A percentile compares a stretch with the other conserved stretches of the same genome.
phyloP scores from a whole-genome alignment of 2,797 vertebrate genomes.

The Paedocypris micromegethes region DNA sequence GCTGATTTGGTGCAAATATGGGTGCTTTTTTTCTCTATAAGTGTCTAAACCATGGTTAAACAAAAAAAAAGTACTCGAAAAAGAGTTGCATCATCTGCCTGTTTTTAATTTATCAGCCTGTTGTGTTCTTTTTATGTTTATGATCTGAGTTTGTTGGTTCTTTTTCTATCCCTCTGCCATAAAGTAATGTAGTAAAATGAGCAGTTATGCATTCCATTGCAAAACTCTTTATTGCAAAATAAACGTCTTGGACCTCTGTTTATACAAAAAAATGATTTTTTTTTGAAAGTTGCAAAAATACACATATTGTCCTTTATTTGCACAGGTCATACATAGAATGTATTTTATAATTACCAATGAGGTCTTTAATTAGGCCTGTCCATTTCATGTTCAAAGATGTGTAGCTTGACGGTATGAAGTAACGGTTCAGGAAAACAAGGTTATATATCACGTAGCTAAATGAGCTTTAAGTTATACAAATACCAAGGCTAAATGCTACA shows the following conservation, averaged over 20 bases:
- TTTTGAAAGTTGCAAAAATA: neutral
- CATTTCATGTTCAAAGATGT: no score
- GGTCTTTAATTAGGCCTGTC: no score
- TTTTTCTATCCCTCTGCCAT: constrained; percentile 13
- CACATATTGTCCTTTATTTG: constrained; percentile 2
- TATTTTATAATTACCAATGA: neutral
- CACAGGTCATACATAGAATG: neutral
- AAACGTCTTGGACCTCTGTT: constrained; percentile 55
- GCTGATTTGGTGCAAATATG: constrained; percentile 5
- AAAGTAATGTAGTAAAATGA: constrained; percentile 40
- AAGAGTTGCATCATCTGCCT: constrained; percentile 37
- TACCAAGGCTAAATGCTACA: no score
- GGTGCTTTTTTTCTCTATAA: constrained; percentile 15
- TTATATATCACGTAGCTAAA: no score
- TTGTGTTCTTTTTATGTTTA: constrained; percentile 13
- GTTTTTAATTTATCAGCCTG: constrained; percentile 24
- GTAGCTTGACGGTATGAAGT: no score
- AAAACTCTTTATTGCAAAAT: constrained; percentile 55
- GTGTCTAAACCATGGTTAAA: constrained; percentile 17
- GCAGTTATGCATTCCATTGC: constrained; percentile 53
- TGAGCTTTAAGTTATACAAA: no score
- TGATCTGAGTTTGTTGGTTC: constrained; percentile 14
- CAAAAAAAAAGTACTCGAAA: constrained; percentile 28
- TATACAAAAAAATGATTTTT: constrained; percentile 38
- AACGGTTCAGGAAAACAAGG: no score